phyloP scores from a whole-genome alignment of 2,888 invertebrate genomes.

The Ormyrus labotus region DNA sequence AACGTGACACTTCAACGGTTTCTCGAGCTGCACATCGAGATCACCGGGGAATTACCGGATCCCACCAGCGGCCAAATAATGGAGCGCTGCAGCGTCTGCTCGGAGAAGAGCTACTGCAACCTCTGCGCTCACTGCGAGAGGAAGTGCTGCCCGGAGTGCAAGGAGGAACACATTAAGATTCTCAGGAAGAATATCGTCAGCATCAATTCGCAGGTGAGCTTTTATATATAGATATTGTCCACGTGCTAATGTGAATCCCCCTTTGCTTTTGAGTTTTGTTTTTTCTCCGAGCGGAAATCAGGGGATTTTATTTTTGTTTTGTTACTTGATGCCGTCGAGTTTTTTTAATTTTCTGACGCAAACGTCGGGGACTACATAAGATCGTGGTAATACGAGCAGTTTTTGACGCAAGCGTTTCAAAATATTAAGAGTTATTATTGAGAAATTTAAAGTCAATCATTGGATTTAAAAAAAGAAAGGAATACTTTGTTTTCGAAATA shows the following conservation, averaged over 20 bases:
- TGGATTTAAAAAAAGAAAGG: no score
- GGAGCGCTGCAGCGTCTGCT: conserved; percentile 95
- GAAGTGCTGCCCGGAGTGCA: conserved; percentile 97
- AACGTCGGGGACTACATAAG: no score
- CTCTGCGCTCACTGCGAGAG: conserved; percentile 97
- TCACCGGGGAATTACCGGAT: conserved; percentile 93
- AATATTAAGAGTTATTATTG: no score
- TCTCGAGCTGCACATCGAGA: conserved; percentile 94
- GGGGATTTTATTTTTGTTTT: neutral
- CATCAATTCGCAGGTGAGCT: conserved; percentile 86
- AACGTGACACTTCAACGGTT: conserved; percentile 97
- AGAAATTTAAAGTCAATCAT: no score
- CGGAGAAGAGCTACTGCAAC: conserved; percentile 92
- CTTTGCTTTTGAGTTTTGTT: neutral
- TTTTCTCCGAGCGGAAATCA: neutral
- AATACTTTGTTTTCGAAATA: no score
- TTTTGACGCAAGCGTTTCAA: no score
- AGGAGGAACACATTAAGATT: conserved; percentile 96
- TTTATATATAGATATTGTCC: neutral
- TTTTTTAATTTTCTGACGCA: no score
- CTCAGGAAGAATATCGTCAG: conserved; percentile 92
- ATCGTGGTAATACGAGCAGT: no score
- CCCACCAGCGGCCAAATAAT: conserved; percentile 94
- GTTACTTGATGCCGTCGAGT: no score
- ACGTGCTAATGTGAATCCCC: neutral